Conservation (phyloP, 1,140 invertebrate species). For the Bombus breviceps region DNA sequence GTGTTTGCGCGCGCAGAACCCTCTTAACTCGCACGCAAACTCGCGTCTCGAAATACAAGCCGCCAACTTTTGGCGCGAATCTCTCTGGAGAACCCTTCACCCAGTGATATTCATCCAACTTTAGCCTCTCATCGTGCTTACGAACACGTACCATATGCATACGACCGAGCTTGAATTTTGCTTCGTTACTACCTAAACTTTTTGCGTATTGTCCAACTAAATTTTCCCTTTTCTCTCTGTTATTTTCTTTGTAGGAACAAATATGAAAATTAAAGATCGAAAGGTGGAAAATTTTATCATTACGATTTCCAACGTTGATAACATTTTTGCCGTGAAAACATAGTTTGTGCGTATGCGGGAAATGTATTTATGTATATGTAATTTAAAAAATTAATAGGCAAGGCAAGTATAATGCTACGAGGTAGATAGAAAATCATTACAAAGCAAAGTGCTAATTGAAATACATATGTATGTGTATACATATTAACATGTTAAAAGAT, state of each 20-base stretch:
- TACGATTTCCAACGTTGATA: too few species aligned
- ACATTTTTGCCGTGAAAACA: too few species aligned
- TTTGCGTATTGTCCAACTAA: background rate
- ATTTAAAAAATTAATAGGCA: background rate
- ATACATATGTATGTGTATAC: background rate
- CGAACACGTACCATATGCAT: background rate
- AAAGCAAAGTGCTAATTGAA: background rate
- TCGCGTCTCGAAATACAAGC: slow-evolving; percentile 29
- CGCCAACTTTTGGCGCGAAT: slow-evolving; percentile 43
- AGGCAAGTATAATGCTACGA: background rate
- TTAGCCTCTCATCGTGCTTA: background rate
- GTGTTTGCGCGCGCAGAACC: slow-evolving; percentile 26
- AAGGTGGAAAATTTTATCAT: too few species aligned
- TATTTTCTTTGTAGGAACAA: background rate
- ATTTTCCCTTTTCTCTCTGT: background rate
- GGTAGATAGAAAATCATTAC: background rate
- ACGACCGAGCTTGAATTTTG: background rate
- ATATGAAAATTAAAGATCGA: background rate
- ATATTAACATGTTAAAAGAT: too few species aligned
- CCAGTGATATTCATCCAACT: slow-evolving; percentile 2
- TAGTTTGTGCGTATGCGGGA: too few species aligned
- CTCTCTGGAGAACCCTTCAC: slow-evolving; percentile 5
- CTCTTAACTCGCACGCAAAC: slow-evolving; percentile 15
- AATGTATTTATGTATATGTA: background rate
- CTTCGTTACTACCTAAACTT: background rate